Base-by-base conservation (phyloP, 2,888 invertebrate species). In the Agrochola macilenta region DNA sequence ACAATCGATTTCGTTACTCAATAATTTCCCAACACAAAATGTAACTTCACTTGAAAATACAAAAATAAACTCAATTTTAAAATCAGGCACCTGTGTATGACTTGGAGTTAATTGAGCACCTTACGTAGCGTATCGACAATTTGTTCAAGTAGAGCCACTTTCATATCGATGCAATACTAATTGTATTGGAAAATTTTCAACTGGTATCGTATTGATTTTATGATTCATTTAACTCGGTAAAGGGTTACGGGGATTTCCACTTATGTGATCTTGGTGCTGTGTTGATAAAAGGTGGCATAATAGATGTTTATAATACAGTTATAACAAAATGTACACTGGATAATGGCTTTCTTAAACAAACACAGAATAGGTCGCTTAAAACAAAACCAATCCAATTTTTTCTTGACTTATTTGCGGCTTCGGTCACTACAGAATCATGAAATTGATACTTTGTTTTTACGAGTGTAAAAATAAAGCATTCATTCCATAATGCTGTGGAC, bases 21-120 rank as follows among this genome's bases (percentile, higher is more conserved):
- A 75, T 39, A 9, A 57, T 64, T 73, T 77, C 8, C 69, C 58
- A 2, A 65, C 65, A 61, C 66, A 43, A 78, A 69, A 76, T 64
- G 61, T 63, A 74, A 76, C 63, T 73, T 46, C 35, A 26, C 30
- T 64, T 54, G 66, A 79, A 76, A 82, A 79, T 76, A 75, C 71
- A 72, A 78, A 86, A 83, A 73, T 69, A 69, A 61, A 70, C 49
- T 63, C 35, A 54, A 58, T 81, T 84, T 81, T 83, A 81, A 83
- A 86, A 81, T 79, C 72, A 78, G 87, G 85, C 89, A 89, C 82
- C 89, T 90, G 90, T 84, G 80, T 81, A 78, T 85, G 90, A 91
- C 89, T 89, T 78, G 71, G 49, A 86, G 81, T 89, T 91, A 91
- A 92, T 92, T 91, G 89, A 84, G 86, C 83, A 83, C 81, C 78